Base-by-base conservation (phyloP, 1,140 invertebrate species). In the Pygmarrhopalites habei region DNA sequence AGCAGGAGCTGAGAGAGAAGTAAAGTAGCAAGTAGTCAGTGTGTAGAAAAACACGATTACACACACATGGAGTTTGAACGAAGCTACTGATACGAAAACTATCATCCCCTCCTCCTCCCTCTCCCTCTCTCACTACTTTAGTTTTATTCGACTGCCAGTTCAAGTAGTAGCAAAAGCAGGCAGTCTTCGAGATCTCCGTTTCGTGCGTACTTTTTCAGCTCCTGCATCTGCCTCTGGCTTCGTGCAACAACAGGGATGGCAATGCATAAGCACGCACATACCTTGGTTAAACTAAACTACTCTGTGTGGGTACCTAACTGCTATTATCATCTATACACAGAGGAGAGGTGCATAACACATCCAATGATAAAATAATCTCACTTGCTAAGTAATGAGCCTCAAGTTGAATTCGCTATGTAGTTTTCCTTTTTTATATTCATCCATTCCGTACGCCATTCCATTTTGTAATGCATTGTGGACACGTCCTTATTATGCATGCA, bases 331-430 rank as follows among this genome's bases (percentile, higher is more conserved):
- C 32, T 15, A 35, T 35, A 7, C 32, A 7, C 32, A 5, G 15
- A 35, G 15, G 5, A 46, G 19, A 46, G 44, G 19, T 46, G 44
- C 44, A 46, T 46, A 46, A 17, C n/a, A 39, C 35, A 39, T 10
- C 17, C 17, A 5, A 46, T 5, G n/a, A n/a, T 10, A 46, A 46
- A 46, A 7, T 19, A 46, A 14, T n/a, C 44, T 46, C 10, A 46
- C 44, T 46, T 21, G 44, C 44, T 46, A 46, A 46, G 44, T 46
- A 46, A 46, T 46, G 44, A 46, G 44, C 44, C 17, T 17, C 15
- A 46, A 21, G 15, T 46, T n/a, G 44, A 46, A 46, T 46, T 46
- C 44, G 44, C 44, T 46, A 46, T 46, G 32, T 46, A 17, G 15
- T 46, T 21, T 17, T 21, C 44, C 5, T 46, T n/a, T n/a, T 46